Evolutionary conservation across 2,113 vertebrate genomes (phyloP).

Genomic region (Phylloscopus trochiloides): DNA sequence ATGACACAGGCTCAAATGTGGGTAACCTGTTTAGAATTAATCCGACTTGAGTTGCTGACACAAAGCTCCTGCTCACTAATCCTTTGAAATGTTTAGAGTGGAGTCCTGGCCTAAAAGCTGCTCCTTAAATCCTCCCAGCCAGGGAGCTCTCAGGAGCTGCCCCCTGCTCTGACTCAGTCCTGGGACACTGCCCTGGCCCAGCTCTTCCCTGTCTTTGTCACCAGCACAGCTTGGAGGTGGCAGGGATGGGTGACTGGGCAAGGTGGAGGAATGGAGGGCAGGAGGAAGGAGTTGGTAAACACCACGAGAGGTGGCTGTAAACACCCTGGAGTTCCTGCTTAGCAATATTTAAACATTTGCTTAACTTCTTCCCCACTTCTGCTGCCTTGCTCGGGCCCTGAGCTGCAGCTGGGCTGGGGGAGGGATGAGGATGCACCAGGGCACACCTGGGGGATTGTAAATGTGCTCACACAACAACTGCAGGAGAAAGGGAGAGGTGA

Average conservation of each 20-base stretch:
- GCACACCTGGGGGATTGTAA: background rate
- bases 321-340: background rate
- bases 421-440: background rate
- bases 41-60: background rate
- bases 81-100: background rate
- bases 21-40: background rate
- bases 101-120: background rate
- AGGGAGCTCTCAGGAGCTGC: background rate
- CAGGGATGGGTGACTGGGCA: background rate
- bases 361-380: background rate
- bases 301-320: background rate
- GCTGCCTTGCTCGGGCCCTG: fast-evolving
- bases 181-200: background rate
- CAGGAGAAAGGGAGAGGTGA: background rate
- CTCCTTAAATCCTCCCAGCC: background rate
- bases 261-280: background rate
- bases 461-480: background rate
- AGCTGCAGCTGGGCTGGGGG: background rate
- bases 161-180: background rate
- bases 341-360: slow-evolving; percentile 4
- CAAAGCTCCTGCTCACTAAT: background rate
- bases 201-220: background rate
- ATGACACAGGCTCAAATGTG: background rate
- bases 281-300: slow-evolving; percentile 1
- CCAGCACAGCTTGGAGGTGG: background rate